These are phyloP conservation scores for Trypoxylus dichotomus DNA, from an alignment of 1,140 invertebrate species.

Conservation along the genomic window DNA sequence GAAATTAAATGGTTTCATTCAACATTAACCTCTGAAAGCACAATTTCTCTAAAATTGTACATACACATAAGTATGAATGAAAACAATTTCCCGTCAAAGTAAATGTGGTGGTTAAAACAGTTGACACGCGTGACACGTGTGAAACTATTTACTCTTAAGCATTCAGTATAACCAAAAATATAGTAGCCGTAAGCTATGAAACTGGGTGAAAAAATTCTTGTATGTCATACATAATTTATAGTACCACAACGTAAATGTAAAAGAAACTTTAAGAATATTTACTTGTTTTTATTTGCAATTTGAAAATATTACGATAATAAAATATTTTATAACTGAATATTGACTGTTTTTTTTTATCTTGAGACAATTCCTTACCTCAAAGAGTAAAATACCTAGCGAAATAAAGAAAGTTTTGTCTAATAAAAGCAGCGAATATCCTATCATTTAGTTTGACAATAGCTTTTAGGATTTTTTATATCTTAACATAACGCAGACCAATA, in stretches of 20 bases:
- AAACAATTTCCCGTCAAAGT: not conserved
- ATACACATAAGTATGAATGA: not conserved
- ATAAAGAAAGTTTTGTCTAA: too few relatives aligned
- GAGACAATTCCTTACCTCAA: not conserved
- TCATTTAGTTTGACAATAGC: too few relatives aligned
- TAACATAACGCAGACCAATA: too few relatives aligned
- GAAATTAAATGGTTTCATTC: too few relatives aligned
- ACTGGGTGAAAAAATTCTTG: not conserved
- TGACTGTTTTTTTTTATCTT: not conserved
- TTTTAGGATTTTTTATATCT: too few relatives aligned
- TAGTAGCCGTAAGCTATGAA: not conserved
- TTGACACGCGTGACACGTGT: not conserved
- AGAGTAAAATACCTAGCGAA: too few relatives aligned
- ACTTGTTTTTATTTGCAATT: slow-evolving; percentile 19
- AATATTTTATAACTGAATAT: slow-evolving; percentile 12
- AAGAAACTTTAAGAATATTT: not conserved
- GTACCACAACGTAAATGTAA: not conserved
- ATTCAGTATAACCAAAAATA: not conserved
- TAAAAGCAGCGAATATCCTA: too few relatives aligned
- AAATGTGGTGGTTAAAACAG: not conserved
- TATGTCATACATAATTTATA: not conserved
- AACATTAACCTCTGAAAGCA: not conserved
- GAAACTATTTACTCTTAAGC: not conserved
- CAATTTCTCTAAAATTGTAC: not conserved
- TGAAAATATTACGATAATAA: slow-evolving; percentile 15